Base-by-base conservation (phyloP, 2,888 invertebrate genomes). In the Heteromurus nitidus region DNA sequence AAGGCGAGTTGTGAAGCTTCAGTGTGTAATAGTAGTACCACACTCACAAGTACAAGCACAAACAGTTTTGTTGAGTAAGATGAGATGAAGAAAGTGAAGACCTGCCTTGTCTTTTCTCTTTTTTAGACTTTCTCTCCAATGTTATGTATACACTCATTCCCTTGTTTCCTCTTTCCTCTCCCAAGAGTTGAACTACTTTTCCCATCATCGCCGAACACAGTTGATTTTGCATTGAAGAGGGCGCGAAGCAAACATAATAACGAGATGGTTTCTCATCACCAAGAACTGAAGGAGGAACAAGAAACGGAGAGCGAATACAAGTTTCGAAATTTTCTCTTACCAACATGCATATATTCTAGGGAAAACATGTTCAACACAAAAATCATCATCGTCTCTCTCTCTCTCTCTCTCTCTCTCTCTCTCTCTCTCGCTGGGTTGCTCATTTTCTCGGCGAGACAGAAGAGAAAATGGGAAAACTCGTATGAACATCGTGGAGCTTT, bases 171-270 rank as follows among this genome's bases (percentile, higher is more conserved):
- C 30, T 9, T 31, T 50, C 28, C 20, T 36, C 36, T 36, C 36
- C 20, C 50, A 50, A 50, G 50, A 50, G n/a, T n/a, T 50, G 20
- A 2, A 2, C 20, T 50, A 16, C 72, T 72, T 72, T 69, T n/a
- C n/a, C n/a, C n/a, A n/a, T n/a, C n/a, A n/a, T n/a, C n/a, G n/a
- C n/a, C 42, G 50, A 47, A 64, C 73, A 74, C 50, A 58, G 75
- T 75, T 75, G 75, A 75, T 75, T 75, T 75, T 67, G 75, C 55
- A 67, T 75, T 75, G 75, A 50, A 75, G 75, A 67, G 75, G 65
- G 75, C 67, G 75, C 65, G 55, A 75, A 75, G 75, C 58, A 75
- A 75, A 75, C 75, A 75, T 55, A 67, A 75, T 58, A 70, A 75
- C 55, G 30, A 58, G 55, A 30, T 22, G 24, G 24, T 13, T 67